These are phyloP conservation scores for Tympanoctomys barrerae DNA, from an alignment of 2,797 vertebrate species.

Conservation along the genomic window DNA sequence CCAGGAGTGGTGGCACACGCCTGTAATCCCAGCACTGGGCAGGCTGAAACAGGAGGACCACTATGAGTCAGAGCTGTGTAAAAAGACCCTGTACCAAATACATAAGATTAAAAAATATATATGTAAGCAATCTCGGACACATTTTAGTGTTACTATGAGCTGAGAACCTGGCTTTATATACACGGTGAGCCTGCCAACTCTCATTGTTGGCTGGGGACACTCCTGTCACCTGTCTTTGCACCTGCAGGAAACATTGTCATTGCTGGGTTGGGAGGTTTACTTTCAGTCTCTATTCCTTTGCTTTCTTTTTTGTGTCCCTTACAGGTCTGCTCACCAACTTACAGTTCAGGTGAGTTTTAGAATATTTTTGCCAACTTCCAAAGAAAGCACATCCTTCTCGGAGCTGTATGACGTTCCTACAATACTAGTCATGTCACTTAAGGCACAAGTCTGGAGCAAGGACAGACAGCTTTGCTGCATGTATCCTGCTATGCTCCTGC, in stretches of 20 bases:
- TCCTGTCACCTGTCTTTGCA: not conserved
- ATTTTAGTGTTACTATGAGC: not conserved
- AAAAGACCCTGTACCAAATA: no score
- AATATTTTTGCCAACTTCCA: not conserved
- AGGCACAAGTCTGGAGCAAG: not conserved
- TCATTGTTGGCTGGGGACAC: not conserved
- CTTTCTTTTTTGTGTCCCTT: not conserved
- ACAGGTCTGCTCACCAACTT: not conserved
- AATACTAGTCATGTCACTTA: not conserved
- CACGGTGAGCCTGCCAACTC: not conserved
- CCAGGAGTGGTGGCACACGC: no score
- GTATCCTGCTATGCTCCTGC: not conserved
- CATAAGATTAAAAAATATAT: no score
- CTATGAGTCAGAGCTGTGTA: no score
- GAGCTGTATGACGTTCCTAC: not conserved
- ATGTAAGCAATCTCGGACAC: no score
- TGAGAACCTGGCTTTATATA: not conserved
- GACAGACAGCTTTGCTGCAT: fast-evolving
- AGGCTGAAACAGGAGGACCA: no score
- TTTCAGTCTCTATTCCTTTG: not conserved
- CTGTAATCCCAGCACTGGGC: no score
- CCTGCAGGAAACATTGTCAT: not conserved
- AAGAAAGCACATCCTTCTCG: not conserved
- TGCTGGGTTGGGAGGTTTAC: fast-evolving
- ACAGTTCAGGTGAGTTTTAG: not conserved